Base-by-base conservation (phyloP, 2,797 vertebrate genomes). In the Brachyrhaphis roseni region DNA sequence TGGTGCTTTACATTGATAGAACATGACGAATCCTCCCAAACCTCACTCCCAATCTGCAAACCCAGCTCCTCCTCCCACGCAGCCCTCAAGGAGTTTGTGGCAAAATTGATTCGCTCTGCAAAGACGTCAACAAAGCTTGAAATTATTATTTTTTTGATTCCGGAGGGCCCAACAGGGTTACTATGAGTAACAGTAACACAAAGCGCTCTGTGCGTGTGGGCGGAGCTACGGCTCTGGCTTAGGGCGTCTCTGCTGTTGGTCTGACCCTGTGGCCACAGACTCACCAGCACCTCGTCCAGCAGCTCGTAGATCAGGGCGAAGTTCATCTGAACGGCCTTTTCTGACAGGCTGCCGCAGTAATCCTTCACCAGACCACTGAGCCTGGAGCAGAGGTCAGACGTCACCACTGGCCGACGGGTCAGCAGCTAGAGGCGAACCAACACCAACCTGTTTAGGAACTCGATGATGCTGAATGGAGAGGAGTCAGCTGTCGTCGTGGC, bases 251-350 rank as follows among this genome's bases (percentile, higher is more conserved):
- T 59, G 13, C 49, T 23, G 20, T 8, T 23, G 18, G 18, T 20
- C 20, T 23, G 20, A 18, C 13, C 36, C 11, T 6, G 51, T 23
- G 34, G 26, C 4, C 66, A 59, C 47, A 28, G 10, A 87, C 94
- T 93, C 88, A 98, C 97, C 96, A 98, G 82, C 26, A 97, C 94
- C 91, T 98, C 97, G 13, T 98, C 97, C 88, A 98, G 94, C 73
- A 98, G 93, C 88, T 98, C 97, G 2, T 97, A 97, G 86, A 98
- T 96, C 7, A 98, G 95, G 2, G 97, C 97, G 7, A 98, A 97
- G 75, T 98, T 98, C 80, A 96, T 94, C 78, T 96, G 94, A 39
- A 98, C 91, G 0, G 96, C 96, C 72, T 95, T 96, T 91, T 98
- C 97, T 0, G 94, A 95, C 57, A 98, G 89, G 39, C 94, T 86